These are phyloP conservation scores for Cynopterus brachyotis DNA, from an alignment of 2,113 vertebrate species.

Conservation along the genomic window DNA sequence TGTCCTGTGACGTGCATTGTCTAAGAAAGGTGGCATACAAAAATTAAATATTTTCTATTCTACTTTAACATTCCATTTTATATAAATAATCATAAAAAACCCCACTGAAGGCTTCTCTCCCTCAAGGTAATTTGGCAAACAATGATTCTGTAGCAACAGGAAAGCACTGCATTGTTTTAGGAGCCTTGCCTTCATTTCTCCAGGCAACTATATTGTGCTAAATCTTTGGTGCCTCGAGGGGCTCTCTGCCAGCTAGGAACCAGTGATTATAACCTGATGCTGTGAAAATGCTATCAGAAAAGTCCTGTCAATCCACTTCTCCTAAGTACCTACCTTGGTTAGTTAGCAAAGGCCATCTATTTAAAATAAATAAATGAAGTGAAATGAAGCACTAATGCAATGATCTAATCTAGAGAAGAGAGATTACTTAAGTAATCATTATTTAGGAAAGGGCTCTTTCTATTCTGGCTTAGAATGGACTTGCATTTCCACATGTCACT, in stretches of 20 bases:
- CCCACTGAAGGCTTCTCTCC: neutral
- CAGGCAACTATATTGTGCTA: neutral
- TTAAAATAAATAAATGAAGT: constrained; percentile 46
- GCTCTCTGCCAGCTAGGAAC: neutral
- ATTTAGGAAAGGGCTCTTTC: constrained; percentile 4
- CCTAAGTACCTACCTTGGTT: constrained; percentile 37
- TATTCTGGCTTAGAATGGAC: constrained; percentile 24
- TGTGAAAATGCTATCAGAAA: constrained; percentile 44
- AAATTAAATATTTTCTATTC: neutral
- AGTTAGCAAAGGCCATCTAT: constrained; percentile 54
- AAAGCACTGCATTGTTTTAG: neutral
- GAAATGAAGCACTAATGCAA: constrained; percentile 40
- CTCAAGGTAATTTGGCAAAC: constrained; percentile 49
- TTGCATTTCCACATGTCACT: constrained; percentile 64
- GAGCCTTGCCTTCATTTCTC: constrained; percentile 13
- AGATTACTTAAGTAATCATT: constrained; percentile 44
- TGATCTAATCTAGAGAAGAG: constrained; percentile 49
- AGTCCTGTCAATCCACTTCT: neutral
- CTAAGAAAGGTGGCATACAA: neutral
- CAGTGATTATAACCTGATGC: constrained; percentile 39
- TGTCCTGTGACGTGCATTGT: neutral
- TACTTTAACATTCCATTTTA: constrained; percentile 26
- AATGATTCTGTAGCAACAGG: constrained; percentile 11
- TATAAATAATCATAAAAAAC: constrained; percentile 37
- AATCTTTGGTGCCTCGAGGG: neutral